A percentile compares a stretch with the other conserved stretches of the same genome.
phyloP scores from a whole-genome alignment of 1,140 invertebrate species.

The Chironomus tepperi region DNA sequence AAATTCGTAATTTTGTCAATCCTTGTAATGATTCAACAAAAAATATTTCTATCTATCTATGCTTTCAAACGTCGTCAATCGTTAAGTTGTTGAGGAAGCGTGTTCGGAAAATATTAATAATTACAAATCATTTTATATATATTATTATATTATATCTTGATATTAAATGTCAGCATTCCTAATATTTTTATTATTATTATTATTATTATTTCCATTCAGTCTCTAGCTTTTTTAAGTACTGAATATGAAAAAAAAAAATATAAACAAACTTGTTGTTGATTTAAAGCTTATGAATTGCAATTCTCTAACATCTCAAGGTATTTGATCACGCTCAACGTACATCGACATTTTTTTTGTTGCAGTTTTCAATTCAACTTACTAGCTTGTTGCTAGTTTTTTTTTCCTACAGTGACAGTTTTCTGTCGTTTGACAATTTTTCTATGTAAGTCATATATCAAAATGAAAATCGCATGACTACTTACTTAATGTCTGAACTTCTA shows the following conservation, averaged over 20 bases:
- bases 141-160: background rate
- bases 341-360: background rate
- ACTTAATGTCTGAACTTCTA: background rate
- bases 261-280: background rate
- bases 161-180: slow-evolving; percentile 13
- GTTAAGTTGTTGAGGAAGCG: background rate
- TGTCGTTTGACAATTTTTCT: slow-evolving; percentile 9
- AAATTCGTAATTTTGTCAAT: background rate
- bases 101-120: slow-evolving; percentile 14
- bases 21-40: background rate
- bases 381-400: background rate
- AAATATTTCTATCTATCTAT: too few relatives aligned
- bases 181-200: background rate
- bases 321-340: slow-evolving; percentile 1
- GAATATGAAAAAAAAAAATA: background rate
- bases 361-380: background rate
- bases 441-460: background rate
- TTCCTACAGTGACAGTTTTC: background rate
- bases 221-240: too few relatives aligned
- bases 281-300: slow-evolving; percentile 8
- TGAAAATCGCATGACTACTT: background rate
- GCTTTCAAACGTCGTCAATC: background rate
- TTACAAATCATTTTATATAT: slow-evolving; percentile 10
- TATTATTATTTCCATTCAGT: too few relatives aligned
- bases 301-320: slow-evolving; percentile 12